These are phyloP conservation scores for Indicator maculatus DNA, from an alignment of 2,113 vertebrate genomes.

Conservation along the genomic window DNA sequence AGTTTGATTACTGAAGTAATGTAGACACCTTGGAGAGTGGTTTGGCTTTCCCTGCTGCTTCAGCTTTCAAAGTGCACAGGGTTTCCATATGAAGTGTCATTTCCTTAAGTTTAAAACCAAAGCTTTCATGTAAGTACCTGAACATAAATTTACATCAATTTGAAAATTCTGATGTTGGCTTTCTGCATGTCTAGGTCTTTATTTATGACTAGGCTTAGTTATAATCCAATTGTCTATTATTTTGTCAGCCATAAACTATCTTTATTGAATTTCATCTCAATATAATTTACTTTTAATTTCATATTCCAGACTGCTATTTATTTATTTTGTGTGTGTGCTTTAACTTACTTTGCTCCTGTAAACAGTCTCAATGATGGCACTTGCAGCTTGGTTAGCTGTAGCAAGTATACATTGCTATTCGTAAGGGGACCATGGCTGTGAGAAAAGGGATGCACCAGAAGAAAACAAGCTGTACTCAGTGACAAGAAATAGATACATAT, in stretches of 20 bases:
- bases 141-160: background rate
- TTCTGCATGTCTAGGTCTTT: background rate
- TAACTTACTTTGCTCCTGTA: background rate
- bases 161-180: background rate
- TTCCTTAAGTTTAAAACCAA: background rate
- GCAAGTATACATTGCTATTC: background rate
- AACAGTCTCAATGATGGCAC: background rate
- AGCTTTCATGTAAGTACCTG: background rate
- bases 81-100: background rate
- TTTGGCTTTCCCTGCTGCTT: background rate
- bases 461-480: background rate
- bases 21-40: background rate
- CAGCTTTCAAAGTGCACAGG: background rate
- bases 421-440: background rate
- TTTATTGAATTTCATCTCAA: background rate
- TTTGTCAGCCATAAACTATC: background rate
- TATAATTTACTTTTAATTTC: background rate
- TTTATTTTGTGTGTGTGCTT: background rate
- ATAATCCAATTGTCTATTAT: background rate
- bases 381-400: fast-evolving
- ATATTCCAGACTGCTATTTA: background rate
- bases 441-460: background rate
- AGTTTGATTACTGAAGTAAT: background rate
- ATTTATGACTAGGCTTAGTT: background rate
- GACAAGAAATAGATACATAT: background rate